Conservation (phyloP, 30 jellyfish, hydroid and myxozoan species). For the Aurelia sp. region DNA sequence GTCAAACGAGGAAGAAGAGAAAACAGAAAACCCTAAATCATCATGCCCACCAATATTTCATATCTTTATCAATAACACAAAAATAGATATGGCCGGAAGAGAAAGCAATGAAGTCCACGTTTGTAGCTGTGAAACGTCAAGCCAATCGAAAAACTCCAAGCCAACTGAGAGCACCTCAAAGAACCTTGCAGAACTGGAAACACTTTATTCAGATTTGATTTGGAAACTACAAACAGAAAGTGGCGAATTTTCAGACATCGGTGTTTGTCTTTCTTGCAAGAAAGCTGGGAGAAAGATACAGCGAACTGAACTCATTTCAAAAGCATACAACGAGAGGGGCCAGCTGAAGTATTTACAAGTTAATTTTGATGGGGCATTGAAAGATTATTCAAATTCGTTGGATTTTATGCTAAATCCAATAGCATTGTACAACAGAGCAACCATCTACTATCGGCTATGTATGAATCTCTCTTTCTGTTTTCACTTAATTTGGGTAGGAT, state of each 20-base stretch:
- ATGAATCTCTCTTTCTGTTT: not conserved
- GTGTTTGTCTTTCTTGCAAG: not conserved
- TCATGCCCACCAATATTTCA: no score
- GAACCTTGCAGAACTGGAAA: not conserved
- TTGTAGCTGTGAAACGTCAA: not conserved
- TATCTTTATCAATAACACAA: no score
- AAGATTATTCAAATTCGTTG: conserved; percentile 30
- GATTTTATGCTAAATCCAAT: not conserved
- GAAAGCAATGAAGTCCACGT: not conserved
- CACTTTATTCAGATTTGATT: not conserved
- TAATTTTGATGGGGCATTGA: conserved; percentile 21
- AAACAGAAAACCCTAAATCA: no score
- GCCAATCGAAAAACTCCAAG: no score
- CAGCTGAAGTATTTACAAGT: conserved; percentile 17
- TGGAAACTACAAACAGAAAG: not conserved
- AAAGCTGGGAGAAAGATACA: not conserved
- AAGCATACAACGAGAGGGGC: conserved; percentile 27
- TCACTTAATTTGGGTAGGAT: no score
- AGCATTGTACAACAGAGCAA: conserved; percentile 36
- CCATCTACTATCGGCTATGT: conserved; percentile 24
- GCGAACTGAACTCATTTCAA: not conserved
- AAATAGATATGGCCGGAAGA: not conserved
- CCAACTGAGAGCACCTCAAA: no score
- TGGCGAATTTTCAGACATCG: not conserved
- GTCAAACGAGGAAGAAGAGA: no score